Base-by-base conservation (phyloP, 2,797 vertebrate genomes). In the Garrulus glandarius region DNA sequence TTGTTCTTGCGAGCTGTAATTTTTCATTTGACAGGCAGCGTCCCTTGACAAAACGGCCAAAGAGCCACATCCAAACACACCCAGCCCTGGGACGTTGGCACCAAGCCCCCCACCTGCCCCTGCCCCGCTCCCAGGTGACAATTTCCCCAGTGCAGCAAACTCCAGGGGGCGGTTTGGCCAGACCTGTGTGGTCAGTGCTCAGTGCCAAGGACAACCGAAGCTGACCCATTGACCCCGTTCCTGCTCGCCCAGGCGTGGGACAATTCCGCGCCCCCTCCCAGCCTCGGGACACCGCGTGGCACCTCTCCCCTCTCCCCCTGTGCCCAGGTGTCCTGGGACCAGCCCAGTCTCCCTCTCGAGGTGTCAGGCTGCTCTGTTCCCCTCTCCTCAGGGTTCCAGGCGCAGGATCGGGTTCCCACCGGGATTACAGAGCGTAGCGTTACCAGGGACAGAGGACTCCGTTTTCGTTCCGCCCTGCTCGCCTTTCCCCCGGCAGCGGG, bases 1-100 rank as follows among this genome's bases (percentile, higher is more conserved):
- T 91, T 96, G 95, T 87, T 95, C 92, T 57, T 4, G 17, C 8
- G 52, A 88, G 36, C 84, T 79, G 94, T 79, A 70, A 93, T 93
- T 87, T 63, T 7, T 70, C 71, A 32, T 44, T 13, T n/a, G 89
- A 47, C 87, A 15, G 92, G 11, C 84, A 36, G 96, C 34, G 37
- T 78, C 83, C 74, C 43, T 55, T 5, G 69, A 60, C 85, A 19
- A 15, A 60, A 29, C 29, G 46, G 64, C 83, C 69, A 14, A 60
- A 29, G 26, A 50, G 64, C 86, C 69, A 3, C 13, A 26, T 64
- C 84, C 89, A 13, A 82, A 50, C 94, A 87, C 91, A 67, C 49
- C 69, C 69, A 3, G 4, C 15, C 46, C 5, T 10, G 1, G 39
- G 44, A 22, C 1, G 16, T 3, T 3, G 14, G 32, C 79, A 15